Evolutionary conservation across 2,888 invertebrate genomes (phyloP).

Genomic region (Choristoneura rosaceana): DNA sequence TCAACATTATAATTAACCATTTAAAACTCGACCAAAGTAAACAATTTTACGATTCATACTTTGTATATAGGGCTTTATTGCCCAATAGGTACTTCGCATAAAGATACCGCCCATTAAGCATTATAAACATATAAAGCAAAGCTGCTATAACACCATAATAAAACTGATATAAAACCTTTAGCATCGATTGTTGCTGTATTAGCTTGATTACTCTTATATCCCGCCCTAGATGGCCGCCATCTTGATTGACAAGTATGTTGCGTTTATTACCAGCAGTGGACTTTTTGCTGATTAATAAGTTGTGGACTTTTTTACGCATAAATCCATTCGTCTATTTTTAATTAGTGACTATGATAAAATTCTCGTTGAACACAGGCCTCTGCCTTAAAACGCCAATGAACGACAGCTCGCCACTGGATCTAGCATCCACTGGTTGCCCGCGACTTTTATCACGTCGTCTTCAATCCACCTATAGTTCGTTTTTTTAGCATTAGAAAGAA

Average conservation of each 20-base stretch:
- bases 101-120: constrained; percentile 64
- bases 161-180: constrained; percentile 44
- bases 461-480: no score
- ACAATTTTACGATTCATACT: constrained; percentile 45
- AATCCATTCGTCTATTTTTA: constrained; percentile 6
- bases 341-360: neutral
- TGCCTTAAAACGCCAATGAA: no score
- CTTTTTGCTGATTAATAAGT: constrained; percentile 25
- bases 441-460: no score
- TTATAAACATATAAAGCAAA: constrained; percentile 68
- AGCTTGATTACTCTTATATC: constrained; percentile 41
- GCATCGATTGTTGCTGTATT: constrained; percentile 53
- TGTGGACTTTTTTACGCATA: constrained; percentile 24
- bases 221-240: constrained; percentile 36
- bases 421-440: no score
- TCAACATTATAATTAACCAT: constrained; percentile 40
- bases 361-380: no score
- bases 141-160: constrained; percentile 36
- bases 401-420: no score
- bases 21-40: constrained; percentile 39
- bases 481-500: no score
- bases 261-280: constrained; percentile 31
- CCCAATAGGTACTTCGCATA: constrained; percentile 47
- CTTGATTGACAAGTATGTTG: constrained; percentile 37
- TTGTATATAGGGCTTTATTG: constrained; percentile 55